A percentile compares a stretch with the other conserved stretches of the same genome.
These are phyloP conservation scores for Tenthredo amoena DNA, from an alignment of 2,888 invertebrate species.

Conservation along the genomic window DNA sequence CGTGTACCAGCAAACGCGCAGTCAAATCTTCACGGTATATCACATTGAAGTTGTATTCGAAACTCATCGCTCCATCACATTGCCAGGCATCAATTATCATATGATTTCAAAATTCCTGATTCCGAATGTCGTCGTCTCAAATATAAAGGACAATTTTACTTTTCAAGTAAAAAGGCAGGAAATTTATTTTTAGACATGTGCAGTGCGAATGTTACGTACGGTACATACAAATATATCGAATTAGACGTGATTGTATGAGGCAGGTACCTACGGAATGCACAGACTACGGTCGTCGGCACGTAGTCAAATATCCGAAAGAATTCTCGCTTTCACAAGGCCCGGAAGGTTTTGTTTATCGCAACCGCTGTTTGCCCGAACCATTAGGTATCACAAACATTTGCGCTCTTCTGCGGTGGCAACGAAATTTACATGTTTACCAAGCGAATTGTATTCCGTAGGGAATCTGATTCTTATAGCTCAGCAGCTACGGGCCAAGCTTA, in stretches of 20 bases:
- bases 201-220: background rate
- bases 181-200: background rate
- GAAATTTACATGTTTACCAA: slow-evolving; percentile 46
- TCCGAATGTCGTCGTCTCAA: background rate
- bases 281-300: background rate
- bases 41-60: background rate
- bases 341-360: slow-evolving; percentile 40
- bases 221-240: background rate
- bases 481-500: slow-evolving; percentile 31
- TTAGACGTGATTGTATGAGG: background rate
- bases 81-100: background rate
- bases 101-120: background rate
- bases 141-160: no score
- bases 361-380: slow-evolving; percentile 35
- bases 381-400: slow-evolving; percentile 44
- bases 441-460: slow-evolving; percentile 21
- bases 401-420: slow-evolving; percentile 21
- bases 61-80: background rate
- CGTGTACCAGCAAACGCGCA: background rate
- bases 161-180: background rate
- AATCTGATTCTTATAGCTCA: slow-evolving; percentile 41
- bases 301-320: slow-evolving; percentile 7
- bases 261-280: background rate
- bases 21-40: background rate
- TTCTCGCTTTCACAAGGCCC: background rate